Conservation (phyloP, 2,113 vertebrate genomes). For the Procavia capensis region DNA sequence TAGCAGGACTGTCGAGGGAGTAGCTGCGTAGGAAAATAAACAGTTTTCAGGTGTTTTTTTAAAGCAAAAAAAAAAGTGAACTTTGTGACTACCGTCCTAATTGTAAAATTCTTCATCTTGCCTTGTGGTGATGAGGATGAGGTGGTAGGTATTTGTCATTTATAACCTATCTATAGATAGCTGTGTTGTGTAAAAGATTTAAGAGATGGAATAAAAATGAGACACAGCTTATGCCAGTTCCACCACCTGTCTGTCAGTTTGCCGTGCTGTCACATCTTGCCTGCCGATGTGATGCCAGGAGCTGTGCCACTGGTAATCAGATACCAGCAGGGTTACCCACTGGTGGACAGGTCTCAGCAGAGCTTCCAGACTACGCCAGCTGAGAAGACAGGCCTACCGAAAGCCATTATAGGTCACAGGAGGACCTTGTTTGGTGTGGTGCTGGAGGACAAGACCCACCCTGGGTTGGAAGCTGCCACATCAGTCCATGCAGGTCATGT, state of each 20-base stretch:
- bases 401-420: no score
- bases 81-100: background rate
- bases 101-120: background rate
- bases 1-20: background rate
- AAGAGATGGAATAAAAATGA: slow-evolving; percentile 20
- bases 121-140: background rate
- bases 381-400: no score
- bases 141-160: background rate
- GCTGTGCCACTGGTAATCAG: no score
- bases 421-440: no score
- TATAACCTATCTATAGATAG: background rate
- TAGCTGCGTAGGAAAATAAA: background rate
- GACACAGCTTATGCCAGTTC: no score
- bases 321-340: no score
- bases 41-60: background rate
- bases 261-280: no score
- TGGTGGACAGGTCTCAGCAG: no score
- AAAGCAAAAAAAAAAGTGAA: background rate
- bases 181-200: background rate
- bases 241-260: no score
- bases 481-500: no score
- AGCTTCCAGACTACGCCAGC: no score
- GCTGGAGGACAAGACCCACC: background rate
- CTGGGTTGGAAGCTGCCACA: background rate
- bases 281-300: no score